phyloP scores from a whole-genome alignment of 2,797 vertebrate genomes.

The Anas bahamensis region DNA sequence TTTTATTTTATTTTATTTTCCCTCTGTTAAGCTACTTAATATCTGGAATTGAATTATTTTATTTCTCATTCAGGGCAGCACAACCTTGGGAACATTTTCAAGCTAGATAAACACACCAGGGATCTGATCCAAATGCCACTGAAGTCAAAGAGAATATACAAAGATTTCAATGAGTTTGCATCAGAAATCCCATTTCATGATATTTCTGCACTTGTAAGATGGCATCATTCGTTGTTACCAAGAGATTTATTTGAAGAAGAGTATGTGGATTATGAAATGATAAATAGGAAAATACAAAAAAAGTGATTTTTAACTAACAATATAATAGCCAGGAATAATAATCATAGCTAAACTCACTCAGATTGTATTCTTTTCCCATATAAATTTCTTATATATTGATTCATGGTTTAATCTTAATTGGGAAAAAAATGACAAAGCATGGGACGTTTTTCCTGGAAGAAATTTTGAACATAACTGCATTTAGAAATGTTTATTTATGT shows the following conservation, averaged over 20 bases:
- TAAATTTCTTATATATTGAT: neutral
- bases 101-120: neutral
- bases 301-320: neutral
- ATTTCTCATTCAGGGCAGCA: slow-evolving; percentile 25
- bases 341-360: neutral
- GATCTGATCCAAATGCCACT: slow-evolving; percentile 2
- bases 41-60: slow-evolving; percentile 39
- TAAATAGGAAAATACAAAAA: neutral
- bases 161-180: neutral
- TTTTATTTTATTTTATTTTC: neutral
- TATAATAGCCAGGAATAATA: neutral
- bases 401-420: neutral
- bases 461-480: neutral
- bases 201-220: neutral
- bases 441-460: neutral
- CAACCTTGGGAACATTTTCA: slow-evolving; percentile 25
- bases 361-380: neutral
- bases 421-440: neutral
- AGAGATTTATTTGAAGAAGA: neutral
- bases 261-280: neutral
- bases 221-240: neutral
- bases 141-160: slow-evolving; percentile 19
- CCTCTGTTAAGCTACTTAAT: neutral
- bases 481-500: neutral
- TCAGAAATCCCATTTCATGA: neutral